Evolutionary conservation across 2,797 vertebrate genomes (phyloP).

Genomic region (Pangasius sanitwongsei): DNA sequence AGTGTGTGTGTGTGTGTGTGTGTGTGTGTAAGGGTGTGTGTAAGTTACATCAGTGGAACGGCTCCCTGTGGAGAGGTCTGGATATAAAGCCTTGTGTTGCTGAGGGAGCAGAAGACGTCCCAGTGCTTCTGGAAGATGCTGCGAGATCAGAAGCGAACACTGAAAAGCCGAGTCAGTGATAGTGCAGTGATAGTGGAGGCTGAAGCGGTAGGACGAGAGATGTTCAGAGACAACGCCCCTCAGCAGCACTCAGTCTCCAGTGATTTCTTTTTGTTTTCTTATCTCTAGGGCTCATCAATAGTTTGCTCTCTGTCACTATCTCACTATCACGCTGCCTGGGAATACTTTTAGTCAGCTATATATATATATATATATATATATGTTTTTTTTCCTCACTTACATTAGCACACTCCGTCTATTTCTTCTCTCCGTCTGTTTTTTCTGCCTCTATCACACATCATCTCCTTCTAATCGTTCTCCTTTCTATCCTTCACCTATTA

Average conservation of each 20-base stretch:
- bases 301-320: slow-evolving; percentile 12
- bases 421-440: background rate
- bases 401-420: background rate
- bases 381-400: too few species aligned
- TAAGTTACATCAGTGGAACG: slow-evolving; percentile 41
- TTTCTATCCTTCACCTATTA: background rate
- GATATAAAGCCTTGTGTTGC: slow-evolving; percentile 33
- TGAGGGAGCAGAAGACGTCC: slow-evolving; percentile 35
- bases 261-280: slow-evolving; percentile 22
- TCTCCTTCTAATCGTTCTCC: background rate
- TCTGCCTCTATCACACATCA: background rate
- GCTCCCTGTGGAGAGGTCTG: slow-evolving; percentile 31
- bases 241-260: slow-evolving; percentile 1
- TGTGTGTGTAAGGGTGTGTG: slow-evolving; percentile 25
- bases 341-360: slow-evolving; percentile 5
- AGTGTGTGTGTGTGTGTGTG: slow-evolving; percentile 11
- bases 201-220: slow-evolving; percentile 6
- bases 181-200: slow-evolving; percentile 12
- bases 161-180: slow-evolving; percentile 35
- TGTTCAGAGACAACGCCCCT: slow-evolving; percentile 29
- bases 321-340: background rate
- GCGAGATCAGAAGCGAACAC: slow-evolving; percentile 30
- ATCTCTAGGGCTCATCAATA: slow-evolving; percentile 19
- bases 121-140: slow-evolving; percentile 46
- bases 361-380: background rate